Base-by-base conservation (phyloP, 2,797 vertebrate genomes). In the Petrocephalus sullivani region DNA sequence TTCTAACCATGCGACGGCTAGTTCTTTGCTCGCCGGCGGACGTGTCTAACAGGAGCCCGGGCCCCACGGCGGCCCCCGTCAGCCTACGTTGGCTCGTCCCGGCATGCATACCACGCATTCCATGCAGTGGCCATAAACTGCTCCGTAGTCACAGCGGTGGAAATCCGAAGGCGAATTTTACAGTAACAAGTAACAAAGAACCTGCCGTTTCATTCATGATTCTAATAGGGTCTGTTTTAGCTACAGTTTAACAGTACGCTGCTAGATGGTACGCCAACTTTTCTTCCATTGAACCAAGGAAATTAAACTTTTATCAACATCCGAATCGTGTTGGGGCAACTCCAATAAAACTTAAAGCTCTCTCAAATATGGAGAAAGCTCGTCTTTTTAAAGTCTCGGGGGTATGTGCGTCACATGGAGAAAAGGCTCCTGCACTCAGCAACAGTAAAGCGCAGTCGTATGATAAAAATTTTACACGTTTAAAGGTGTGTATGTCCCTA, bases 81-180 rank as follows among this genome's bases (percentile, higher is more conserved):
- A 28, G 28, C 41, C 7, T 64, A 14, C 12, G 41, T 89, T 93
- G 89, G 91, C 91, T 88, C 23, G 64, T 16, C 89, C 91, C 87
- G 49, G 86, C 89, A 90, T 84, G 90, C 92, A 93, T 91, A 87
- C 91, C 92, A 91, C 89, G 90, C 92, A 93, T 93, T 93, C 93
- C 93, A 93, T 90, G 91, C 89, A 90, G 89, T 89, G 89, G 89
- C 91, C 91, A 90, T 92, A 91, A 92, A 88, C 90, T 92, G 91
- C 88, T 88, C 87, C 87, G 89, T 88, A 86, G 81, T 53, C 49
- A 53, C 67, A 54, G 81, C 78, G 56, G 78, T 28, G 81, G 12
- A 28, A 78, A 51, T 41, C n/a, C 41, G 57, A 60, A 14, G 21
- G 87, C 58, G 9, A 54, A 19, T 85, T 67, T 64, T 37, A 64